These are phyloP conservation scores for Apantesis nais DNA, from an alignment of 2,888 invertebrate genomes.

Conservation along the genomic window DNA sequence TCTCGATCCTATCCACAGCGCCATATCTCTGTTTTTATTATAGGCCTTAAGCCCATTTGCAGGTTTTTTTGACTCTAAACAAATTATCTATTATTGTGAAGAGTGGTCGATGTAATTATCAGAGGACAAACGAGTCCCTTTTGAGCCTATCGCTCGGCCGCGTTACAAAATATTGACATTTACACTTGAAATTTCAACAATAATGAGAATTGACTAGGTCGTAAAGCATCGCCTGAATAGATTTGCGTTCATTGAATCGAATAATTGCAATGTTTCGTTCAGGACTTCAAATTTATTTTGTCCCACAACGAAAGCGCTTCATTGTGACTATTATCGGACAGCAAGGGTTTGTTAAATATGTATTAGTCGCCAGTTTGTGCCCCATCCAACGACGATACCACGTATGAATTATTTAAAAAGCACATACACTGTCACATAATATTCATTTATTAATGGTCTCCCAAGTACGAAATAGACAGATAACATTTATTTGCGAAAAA, in stretches of 20 bases:
- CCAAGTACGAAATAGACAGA: slow-evolving; percentile 25
- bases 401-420: slow-evolving; percentile 65
- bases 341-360: slow-evolving; percentile 68
- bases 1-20: slow-evolving; percentile 82
- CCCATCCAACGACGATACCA: slow-evolving; percentile 55
- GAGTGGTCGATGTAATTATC: slow-evolving; percentile 77
- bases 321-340: slow-evolving; percentile 63
- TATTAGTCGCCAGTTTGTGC: slow-evolving; percentile 56
- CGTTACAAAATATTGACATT: slow-evolving; percentile 47
- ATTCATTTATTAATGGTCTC: slow-evolving; percentile 51
- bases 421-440: slow-evolving; percentile 48
- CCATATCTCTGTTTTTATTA: slow-evolving; percentile 84
- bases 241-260: slow-evolving; percentile 74
- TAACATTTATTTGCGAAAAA: slow-evolving; percentile 26
- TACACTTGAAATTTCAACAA: slow-evolving; percentile 58
- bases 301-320: slow-evolving; percentile 52
- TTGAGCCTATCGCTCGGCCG: slow-evolving; percentile 34
- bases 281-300: slow-evolving; percentile 64
- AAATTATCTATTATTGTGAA: slow-evolving; percentile 83
- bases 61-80: slow-evolving; percentile 82
- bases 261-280: slow-evolving; percentile 72
- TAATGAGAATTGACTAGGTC: slow-evolving; percentile 60
- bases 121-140: slow-evolving; percentile 68
- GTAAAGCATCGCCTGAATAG: slow-evolving; percentile 68
- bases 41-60: slow-evolving; percentile 82